Evolutionary conservation across 2,113 vertebrate genomes (phyloP).

Genomic region (Axis porcinus): DNA sequence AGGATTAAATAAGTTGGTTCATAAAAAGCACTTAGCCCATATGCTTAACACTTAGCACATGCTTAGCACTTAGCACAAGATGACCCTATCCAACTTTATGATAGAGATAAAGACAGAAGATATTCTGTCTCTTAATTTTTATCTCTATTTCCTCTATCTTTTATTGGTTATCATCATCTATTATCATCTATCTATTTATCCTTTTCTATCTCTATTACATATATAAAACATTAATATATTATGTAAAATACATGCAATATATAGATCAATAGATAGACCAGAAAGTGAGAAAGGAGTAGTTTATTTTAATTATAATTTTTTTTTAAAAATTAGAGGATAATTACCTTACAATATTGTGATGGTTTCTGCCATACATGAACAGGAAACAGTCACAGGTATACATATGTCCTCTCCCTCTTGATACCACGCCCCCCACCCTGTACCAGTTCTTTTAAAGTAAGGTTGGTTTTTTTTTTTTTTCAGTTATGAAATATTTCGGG

Average conservation of each 20-base stretch:
- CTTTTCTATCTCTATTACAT: background rate
- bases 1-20: background rate
- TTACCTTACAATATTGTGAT: background rate
- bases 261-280: rapidly evolving
- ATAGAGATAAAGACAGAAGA: too few species aligned
- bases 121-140: background rate
- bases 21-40: background rate
- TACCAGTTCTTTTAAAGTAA: background rate
- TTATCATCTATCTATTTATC: background rate
- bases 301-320: background rate
- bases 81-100: background rate
- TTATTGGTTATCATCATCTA: background rate
- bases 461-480: background rate
- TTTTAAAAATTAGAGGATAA: background rate
- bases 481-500: background rate
- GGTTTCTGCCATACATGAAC: background rate
- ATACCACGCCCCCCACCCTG: background rate
- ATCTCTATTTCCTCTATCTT: background rate
- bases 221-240: background rate
- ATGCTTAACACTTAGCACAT: background rate
- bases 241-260: background rate
- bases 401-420: background rate
- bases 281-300: background rate
- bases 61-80: background rate
- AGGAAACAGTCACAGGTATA: background rate